A percentile compares a stretch with the other conserved stretches of the same genome.
Evolutionary conservation across 1,140 invertebrate species (phyloP).

Genomic region (Glomeris maerens): DNA sequence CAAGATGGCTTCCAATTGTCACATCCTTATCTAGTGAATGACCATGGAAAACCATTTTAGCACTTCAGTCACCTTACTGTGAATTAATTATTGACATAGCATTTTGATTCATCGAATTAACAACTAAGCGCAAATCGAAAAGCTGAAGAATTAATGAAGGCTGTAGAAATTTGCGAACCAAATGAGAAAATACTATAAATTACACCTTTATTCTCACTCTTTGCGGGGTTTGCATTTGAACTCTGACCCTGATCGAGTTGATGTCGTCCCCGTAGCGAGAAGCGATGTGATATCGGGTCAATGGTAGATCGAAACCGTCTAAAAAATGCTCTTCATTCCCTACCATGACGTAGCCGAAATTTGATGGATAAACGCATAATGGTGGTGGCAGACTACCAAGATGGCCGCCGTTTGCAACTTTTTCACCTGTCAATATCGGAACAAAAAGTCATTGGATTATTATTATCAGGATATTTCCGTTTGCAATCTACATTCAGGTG

Average conservation of each 20-base stretch:
- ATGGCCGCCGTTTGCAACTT: background rate
- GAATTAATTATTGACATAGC: too few relatives aligned
- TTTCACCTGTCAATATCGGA: background rate
- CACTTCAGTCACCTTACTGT: too few relatives aligned
- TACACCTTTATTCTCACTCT: constrained; percentile 19
- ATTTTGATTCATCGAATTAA: too few relatives aligned
- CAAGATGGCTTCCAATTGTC: too few relatives aligned
- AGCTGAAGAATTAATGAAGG: too few relatives aligned
- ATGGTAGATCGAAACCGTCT: constrained; percentile 14
- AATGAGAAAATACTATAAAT: too few relatives aligned
- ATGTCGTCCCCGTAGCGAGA: constrained; percentile 18
- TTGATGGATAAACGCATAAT: constrained; percentile 14
- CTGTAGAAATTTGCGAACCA: too few relatives aligned
- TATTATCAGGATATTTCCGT: too few relatives aligned
- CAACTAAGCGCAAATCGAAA: too few relatives aligned
- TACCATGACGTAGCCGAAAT: constrained; percentile 15
- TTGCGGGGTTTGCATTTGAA: constrained; percentile 18
- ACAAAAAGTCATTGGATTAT: constrained; percentile 5
- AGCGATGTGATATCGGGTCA: constrained; percentile 9
- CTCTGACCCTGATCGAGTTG: constrained; percentile 10
- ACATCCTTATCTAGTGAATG: too few relatives aligned
- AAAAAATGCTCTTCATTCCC: constrained; percentile 1
- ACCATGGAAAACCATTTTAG: too few relatives aligned
- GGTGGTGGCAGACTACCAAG: constrained; percentile 7
- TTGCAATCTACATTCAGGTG: too few relatives aligned